Conservation (phyloP, 1,140 invertebrate species). For the Cydia splendana region DNA sequence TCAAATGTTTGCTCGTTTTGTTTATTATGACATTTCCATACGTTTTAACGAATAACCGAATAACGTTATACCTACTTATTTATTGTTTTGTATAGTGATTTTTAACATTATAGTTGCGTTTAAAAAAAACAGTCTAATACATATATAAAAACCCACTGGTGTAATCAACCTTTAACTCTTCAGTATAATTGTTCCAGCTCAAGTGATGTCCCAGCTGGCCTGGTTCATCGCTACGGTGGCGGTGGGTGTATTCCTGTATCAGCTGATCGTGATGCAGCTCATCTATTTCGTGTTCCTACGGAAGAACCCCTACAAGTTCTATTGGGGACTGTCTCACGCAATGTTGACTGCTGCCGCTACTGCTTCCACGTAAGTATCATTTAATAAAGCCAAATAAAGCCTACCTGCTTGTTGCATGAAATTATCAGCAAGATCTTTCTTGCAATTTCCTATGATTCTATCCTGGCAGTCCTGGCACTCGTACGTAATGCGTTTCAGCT, state of each 20-base stretch:
- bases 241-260: conserved; percentile 92
- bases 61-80: no score
- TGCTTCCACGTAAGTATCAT: conserved; percentile 90
- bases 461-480: no score
- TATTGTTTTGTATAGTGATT: no score
- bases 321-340: conserved; percentile 89
- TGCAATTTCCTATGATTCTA: no score
- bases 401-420: background rate
- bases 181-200: conserved; percentile 59
- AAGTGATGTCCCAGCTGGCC: conserved; percentile 91
- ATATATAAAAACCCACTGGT: no score
- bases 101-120: no score
- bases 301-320: conserved; percentile 94
- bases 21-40: no score
- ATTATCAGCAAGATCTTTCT: no score
- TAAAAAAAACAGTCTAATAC: no score
- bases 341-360: conserved; percentile 95
- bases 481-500: no score
- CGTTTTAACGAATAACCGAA: no score
- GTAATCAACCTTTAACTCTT: background rate
- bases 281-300: conserved; percentile 92
- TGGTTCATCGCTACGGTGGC: conserved; percentile 94
- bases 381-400: background rate
- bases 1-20: no score
- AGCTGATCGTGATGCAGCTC: conserved; percentile 89